These are phyloP conservation scores for Suncus etruscus DNA, from an alignment of 2,113 vertebrate species.

Conservation along the genomic window DNA sequence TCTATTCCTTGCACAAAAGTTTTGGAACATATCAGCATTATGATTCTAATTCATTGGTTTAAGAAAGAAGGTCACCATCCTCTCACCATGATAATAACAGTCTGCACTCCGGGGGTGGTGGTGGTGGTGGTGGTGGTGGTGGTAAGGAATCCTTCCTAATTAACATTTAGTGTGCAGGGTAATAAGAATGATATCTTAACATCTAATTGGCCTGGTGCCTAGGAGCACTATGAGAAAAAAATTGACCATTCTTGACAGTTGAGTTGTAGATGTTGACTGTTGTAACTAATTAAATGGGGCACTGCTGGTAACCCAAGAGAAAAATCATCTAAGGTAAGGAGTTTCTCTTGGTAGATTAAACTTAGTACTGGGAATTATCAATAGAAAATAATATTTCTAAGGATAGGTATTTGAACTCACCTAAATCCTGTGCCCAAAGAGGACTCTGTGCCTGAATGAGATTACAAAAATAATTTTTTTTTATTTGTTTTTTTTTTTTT, in stretches of 20 bases:
- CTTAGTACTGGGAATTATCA: background rate
- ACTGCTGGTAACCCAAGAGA: background rate
- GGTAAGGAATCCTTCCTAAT: background rate
- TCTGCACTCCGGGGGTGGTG: too few species aligned
- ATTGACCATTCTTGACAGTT: background rate
- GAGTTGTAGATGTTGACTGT: background rate
- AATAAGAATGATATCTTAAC: background rate
- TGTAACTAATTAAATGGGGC: background rate
- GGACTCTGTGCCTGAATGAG: background rate
- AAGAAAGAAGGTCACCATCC: background rate
- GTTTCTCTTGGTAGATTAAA: background rate
- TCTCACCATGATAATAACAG: too few species aligned
- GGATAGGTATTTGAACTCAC: background rate
- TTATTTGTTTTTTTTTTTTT: too few species aligned
- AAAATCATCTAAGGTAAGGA: slow-evolving; percentile 51
- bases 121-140: too few species aligned
- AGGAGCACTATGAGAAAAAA: slow-evolving; percentile 46
- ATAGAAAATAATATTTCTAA: background rate
- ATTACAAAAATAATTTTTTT: background rate
- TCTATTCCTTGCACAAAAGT: background rate
- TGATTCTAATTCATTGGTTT: background rate
- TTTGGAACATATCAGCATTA: background rate
- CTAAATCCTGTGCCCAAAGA: background rate
- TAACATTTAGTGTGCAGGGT: background rate
- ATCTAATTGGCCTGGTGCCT: slow-evolving; percentile 25